Base-by-base conservation (phyloP, 1,140 invertebrate genomes). In the Dufourea novaeangliae region DNA sequence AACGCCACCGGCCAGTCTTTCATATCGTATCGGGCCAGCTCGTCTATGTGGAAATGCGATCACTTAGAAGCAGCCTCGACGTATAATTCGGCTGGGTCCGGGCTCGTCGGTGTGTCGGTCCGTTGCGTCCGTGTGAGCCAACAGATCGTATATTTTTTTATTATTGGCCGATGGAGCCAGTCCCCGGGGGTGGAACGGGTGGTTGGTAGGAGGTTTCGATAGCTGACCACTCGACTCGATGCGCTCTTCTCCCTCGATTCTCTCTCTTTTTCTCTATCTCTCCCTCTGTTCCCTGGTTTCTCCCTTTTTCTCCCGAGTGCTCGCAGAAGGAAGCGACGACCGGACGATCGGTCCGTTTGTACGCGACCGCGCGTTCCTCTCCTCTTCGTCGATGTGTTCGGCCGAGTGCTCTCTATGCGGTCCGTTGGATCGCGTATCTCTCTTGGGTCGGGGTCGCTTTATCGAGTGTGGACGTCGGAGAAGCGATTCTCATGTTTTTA, bases 31-130 rank as follows among this genome's bases (percentile, higher is more conserved):
- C 85, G 86, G 86, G 82, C 79, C 83, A 91, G 83, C 90, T 92
- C 90, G 91, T 92, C 90, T 92, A 92, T 92, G 91, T 92, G 91
- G 88, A 92, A 92, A 92, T 92, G 88, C 87, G 91, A 91, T 92
- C 90, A 88, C 90, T 92, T 92, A 92, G 88, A 91, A 88, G 82
- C 88, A 85, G 85, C 85, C 87, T 88, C 88, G 88, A 89, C 82
- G 90, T 90, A 91, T 92, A 91, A 91, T 91, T 91, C 84, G 85
- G 73, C 78, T 64, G 67, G 71, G 77, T 82, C 78, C 68, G 62
- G 72, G 64, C 75, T 32, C 61, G 80, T 80, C 78, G 39, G 56
- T 72, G 68, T 83, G 81, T 79, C 79, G 69, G 74, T 73, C 61
- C 44, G 69, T 79, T 75, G 67, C 71, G 82, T 85, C 64, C 79